These are phyloP conservation scores for Ethmia dodecea DNA, from an alignment of 2,888 invertebrate species.

Conservation along the genomic window DNA sequence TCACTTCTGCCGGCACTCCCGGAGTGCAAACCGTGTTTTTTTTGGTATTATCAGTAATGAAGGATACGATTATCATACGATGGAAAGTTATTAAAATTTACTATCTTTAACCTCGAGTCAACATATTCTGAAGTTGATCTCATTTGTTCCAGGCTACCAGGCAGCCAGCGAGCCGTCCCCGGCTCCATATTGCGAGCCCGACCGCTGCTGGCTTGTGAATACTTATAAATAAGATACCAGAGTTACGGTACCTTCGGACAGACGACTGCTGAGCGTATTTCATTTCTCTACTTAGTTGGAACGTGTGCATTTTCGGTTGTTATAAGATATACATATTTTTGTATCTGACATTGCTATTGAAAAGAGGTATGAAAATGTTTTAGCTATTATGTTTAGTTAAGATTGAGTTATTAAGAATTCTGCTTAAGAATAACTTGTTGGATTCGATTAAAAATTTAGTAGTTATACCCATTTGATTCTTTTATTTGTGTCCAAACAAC, in stretches of 20 bases:
- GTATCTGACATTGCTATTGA: slow-evolving; percentile 60
- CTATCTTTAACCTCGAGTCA: too few relatives aligned
- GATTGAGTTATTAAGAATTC: slow-evolving; percentile 58
- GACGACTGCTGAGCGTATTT: slow-evolving; percentile 48
- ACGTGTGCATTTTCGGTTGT: slow-evolving; percentile 69
- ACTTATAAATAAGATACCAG: slow-evolving; percentile 49
- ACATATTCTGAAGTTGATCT: slow-evolving; percentile 4
- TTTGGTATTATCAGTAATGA: too few relatives aligned
- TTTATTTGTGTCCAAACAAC: too few relatives aligned
- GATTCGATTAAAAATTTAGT: slow-evolving; percentile 71
- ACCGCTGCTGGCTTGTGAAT: slow-evolving; percentile 60
- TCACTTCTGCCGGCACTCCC: too few relatives aligned
- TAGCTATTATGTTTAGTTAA: slow-evolving; percentile 67
- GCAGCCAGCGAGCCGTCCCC: slow-evolving; percentile 52
- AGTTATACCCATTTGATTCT: slow-evolving; percentile 42
- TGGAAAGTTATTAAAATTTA: too few relatives aligned
- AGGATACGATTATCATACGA: too few relatives aligned
- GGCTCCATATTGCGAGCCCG: slow-evolving; percentile 58
- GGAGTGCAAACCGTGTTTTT: too few relatives aligned
- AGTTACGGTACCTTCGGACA: slow-evolving; percentile 49
- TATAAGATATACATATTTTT: slow-evolving; percentile 70
- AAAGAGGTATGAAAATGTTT: slow-evolving; percentile 51
- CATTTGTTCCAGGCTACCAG: slow-evolving; percentile 48
- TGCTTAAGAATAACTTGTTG: slow-evolving; percentile 73
- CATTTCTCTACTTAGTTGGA: slow-evolving; percentile 53